These are phyloP conservation scores for Ranitomeya variabilis DNA, from an alignment of 2,113 vertebrate species.

Conservation along the genomic window DNA sequence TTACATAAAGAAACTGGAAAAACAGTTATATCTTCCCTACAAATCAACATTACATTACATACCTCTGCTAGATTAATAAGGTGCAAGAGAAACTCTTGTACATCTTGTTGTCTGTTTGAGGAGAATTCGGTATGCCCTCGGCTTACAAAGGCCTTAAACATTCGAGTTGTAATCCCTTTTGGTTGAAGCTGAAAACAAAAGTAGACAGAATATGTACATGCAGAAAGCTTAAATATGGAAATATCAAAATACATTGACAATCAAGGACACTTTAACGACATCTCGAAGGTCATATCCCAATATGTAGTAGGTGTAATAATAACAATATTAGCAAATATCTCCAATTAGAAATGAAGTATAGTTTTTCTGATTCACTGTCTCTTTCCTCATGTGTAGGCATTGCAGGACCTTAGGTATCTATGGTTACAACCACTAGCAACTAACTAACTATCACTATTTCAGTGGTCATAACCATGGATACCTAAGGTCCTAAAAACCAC, in stretches of 20 bases:
- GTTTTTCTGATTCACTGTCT: too few species aligned
- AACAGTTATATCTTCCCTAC: background rate
- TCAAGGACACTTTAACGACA: background rate
- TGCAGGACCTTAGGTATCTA: too few species aligned
- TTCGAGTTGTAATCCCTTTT: constrained; percentile 88
- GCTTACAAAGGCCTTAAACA: constrained; percentile 93
- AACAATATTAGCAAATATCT: too few species aligned
- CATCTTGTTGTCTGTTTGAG: constrained; percentile 93
- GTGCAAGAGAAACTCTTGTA: constrained; percentile 90
- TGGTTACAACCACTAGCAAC: too few species aligned
- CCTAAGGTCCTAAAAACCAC: too few species aligned
- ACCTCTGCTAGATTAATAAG: constrained; percentile 93
- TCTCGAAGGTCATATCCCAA: too few species aligned
- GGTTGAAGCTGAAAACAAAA: constrained; percentile 78
- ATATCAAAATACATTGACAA: background rate
- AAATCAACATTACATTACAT: constrained; percentile 61
- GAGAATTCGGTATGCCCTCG: constrained; percentile 93
- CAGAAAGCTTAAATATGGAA: background rate
- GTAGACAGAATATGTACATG: background rate
- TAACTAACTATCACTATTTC: too few species aligned
- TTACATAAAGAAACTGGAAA: background rate
- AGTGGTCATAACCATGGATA: too few species aligned
- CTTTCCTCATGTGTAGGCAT: too few species aligned
- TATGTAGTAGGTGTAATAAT: too few species aligned
- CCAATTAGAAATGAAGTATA: too few species aligned